A percentile compares a stretch with the other conserved stretches of the same genome.
Evolutionary conservation across 2,113 vertebrate genomes (phyloP).

Genomic region (Triplophysa dalaica): DNA sequence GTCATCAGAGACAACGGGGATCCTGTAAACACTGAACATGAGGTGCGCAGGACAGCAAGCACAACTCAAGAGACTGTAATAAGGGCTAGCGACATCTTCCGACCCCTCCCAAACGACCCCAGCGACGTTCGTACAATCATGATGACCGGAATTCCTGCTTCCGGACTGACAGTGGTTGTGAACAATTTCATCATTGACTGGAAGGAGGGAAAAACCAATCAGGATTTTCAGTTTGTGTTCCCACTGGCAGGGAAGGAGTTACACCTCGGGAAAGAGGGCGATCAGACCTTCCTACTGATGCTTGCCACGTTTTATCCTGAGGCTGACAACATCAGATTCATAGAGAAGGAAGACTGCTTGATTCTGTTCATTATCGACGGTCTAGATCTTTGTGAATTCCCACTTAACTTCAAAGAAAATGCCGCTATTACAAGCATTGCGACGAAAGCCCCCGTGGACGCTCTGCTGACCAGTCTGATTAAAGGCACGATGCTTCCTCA

Average conservation of each 20-base stretch:
- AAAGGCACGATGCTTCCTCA: slow-evolving; percentile 63
- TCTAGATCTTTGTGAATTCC: slow-evolving; percentile 63
- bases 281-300: slow-evolving; percentile 60
- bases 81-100: slow-evolving; percentile 61
- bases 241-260: slow-evolving; percentile 62
- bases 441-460: slow-evolving; percentile 50
- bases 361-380: slow-evolving; percentile 71
- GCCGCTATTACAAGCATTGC: slow-evolving; percentile 49
- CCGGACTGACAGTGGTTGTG: slow-evolving; percentile 63
- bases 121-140: slow-evolving; percentile 57
- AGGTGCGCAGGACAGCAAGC: slow-evolving; percentile 23
- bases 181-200: slow-evolving; percentile 69
- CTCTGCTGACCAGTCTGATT: slow-evolving; percentile 70
- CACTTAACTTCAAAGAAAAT: slow-evolving; percentile 66
- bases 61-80: slow-evolving; percentile 47
- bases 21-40: slow-evolving; percentile 57
- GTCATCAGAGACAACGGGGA: slow-evolving; percentile 53
- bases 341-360: slow-evolving; percentile 58
- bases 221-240: slow-evolving; percentile 72
- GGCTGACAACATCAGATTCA: slow-evolving; percentile 48
- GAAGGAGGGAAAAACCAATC: slow-evolving; percentile 56
- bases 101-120: slow-evolving; percentile 17
- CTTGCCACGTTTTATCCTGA: slow-evolving; percentile 54
- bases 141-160: slow-evolving; percentile 68
- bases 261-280: slow-evolving; percentile 45